Evolutionary conservation across 2,888 invertebrate species (phyloP), one percentile per base, ranked within the genome.

Genomic region (Pardosa pseudoannulata): DNA sequence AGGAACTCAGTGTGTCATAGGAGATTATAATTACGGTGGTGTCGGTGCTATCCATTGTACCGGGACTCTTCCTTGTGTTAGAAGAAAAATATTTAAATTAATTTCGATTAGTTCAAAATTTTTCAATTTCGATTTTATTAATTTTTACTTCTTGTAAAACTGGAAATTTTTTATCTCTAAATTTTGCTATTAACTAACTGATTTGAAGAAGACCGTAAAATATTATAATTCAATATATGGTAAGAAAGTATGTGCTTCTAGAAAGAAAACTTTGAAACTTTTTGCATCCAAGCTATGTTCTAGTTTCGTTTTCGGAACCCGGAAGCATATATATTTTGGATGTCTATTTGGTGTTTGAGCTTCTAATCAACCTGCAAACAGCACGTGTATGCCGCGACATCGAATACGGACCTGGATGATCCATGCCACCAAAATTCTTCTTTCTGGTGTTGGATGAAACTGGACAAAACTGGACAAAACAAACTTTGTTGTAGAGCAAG

Each of bases 371-470:
- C 71, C 31, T 23, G 73, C 2, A 27, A 80, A 73, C 67, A 73
- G 80, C 73, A 50, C 73, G 72, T 80, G 73, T 68, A 73, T 79
- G 79, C 79, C 79, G 56, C 79, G 70, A 36, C 32, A 64, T 78
- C 29, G 50, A 78, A 64, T 65, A 72, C 65, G 72, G 65, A 29
- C 73, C 41, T 67, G 72, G 80, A 73, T 67, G 62, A 80, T 64
- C 67, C 80, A 80, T 73, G 80, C 72, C 67, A 80, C 80, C 67
- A 73, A 73, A 73, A 67, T 80, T 67, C 67, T 73, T 29, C 73
- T 73, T 28, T 62, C 80, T 27, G 80, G 80, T 11, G 73, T 73
- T 46, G 73, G 73, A 67, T 79, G 79, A 79, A 31, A 70, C 32
- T 36, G 23, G n/a, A 31, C 16, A 27, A n/a, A 70, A 39, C 62